Evolutionary conservation across 1,140 invertebrate genomes (phyloP), one percentile per base, ranked within the genome.

Genomic region (Diabrotica undecimpunctata): DNA sequence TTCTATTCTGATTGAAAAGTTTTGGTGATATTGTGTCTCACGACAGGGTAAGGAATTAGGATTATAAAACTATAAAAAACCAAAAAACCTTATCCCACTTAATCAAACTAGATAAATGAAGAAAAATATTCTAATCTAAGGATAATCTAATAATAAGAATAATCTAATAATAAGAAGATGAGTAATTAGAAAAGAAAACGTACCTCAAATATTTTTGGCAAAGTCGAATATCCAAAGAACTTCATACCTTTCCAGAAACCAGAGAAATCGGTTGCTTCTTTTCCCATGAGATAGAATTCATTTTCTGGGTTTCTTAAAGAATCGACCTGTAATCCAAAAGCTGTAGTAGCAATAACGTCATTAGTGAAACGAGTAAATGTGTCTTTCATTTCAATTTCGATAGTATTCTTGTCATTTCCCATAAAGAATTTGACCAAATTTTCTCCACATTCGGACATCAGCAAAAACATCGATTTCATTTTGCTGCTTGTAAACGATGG

Each of bases 401-500:
- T 64, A 6, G 51, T 39, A 41, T 65, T 50, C 5, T 53, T 5
- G 53, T 54, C 13, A 58, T 72, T 57, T 13, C 73, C 64, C 0
- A 66, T 11, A 39, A 76, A 74, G 66, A 74, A 66, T 3, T 73
- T 39, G 6, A 70, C 64, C 10, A 61, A 61, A n/a, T 50, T 51
- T 51, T 61, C 60, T 0, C 14, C 66, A 56, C 70, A 72, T 37
- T 78, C 72, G 2, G 54, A 54, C 4, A 80, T 75, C 9, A 80
- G 60, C 39, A 69, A 12, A 53, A 78, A 80, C 71, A 80, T 74
- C n/a, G 67, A 59, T 61, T 72, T 75, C 75, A 81, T 79, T 71
- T 79, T 81, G 13, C 68, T 73, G 6, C 77, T 67, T 5, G 79
- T 82, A 61, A 81, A 82, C 7, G 78, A 70, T 13, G 80, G 80